These are phyloP conservation scores for Noctua fimbriata DNA, from an alignment of 2,888 invertebrate species.

Conservation along the genomic window DNA sequence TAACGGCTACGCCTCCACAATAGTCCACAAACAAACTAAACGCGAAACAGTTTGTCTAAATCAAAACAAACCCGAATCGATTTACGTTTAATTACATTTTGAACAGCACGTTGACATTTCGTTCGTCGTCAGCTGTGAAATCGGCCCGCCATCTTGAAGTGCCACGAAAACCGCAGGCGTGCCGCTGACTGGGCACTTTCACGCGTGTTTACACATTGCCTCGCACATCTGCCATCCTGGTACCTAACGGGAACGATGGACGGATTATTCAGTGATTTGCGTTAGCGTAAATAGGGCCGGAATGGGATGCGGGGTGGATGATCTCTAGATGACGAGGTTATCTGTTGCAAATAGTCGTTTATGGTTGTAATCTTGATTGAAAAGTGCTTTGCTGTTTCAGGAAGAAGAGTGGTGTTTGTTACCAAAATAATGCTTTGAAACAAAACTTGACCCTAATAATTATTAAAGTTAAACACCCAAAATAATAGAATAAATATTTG, in stretches of 20 bases:
- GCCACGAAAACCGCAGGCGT: constrained; percentile 72
- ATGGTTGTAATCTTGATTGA: not conserved
- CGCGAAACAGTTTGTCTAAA: constrained; percentile 54
- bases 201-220: constrained; percentile 69
- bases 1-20: constrained; percentile 15
- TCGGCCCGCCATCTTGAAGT: constrained; percentile 73
- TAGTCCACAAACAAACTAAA: constrained; percentile 44
- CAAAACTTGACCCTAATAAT: not conserved
- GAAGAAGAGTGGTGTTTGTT: not conserved
- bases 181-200: constrained; percentile 70
- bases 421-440: not conserved
- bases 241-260: constrained; percentile 44
- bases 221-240: constrained; percentile 60
- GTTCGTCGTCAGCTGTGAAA: constrained; percentile 70
- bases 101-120: constrained; percentile 67
- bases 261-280: constrained; percentile 56
- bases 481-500: constrained; percentile 5
- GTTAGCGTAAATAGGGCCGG: constrained; percentile 30
- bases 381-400: not conserved
- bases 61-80: constrained; percentile 61
- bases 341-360: not conserved
- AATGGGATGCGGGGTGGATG: constrained; percentile 18
- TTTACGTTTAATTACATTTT: constrained; percentile 62
- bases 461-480: not conserved
- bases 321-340: not conserved